Conservation (phyloP, 2,888 invertebrate genomes). For the Trypoxylon attenuatum region DNA sequence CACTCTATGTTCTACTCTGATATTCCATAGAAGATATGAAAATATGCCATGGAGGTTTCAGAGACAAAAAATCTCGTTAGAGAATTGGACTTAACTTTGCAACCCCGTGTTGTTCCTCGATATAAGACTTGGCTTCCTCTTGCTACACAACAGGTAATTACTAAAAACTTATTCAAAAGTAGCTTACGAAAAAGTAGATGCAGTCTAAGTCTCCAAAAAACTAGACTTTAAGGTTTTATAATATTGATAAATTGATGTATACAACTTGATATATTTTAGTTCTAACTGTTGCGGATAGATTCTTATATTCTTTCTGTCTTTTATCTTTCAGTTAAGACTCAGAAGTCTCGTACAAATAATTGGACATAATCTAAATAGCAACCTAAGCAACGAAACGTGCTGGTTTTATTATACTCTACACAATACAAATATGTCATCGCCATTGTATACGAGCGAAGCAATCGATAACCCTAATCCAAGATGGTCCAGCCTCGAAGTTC, state of each 20-base stretch:
- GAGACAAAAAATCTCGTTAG: conserved; percentile 66
- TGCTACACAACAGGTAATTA: conserved; percentile 85
- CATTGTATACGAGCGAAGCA: conserved; percentile 89
- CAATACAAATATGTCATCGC: conserved; percentile 86
- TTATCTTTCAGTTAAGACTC: conserved; percentile 80
- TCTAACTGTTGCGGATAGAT: no score
- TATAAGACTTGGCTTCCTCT: conserved; percentile 88
- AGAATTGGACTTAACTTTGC: conserved; percentile 71
- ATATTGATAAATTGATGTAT: neutral
- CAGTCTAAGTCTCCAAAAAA: no score
- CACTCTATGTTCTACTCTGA: conserved; percentile 15
- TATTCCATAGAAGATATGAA: conserved; percentile 52
- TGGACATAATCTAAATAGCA: conserved; percentile 79
- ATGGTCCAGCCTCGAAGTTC: conserved; percentile 87
- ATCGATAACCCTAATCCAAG: conserved; percentile 83
- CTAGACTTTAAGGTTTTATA: no score
- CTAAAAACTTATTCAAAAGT: no score
- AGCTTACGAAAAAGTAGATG: no score
- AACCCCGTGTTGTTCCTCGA: conserved; percentile 77
- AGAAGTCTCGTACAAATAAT: conserved; percentile 87
- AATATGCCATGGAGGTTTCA: conserved; percentile 66
- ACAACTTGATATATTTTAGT: no score
- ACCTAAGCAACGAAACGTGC: conserved; percentile 75
- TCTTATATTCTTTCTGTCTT: neutral
- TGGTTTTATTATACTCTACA: conserved; percentile 88